These are phyloP conservation scores for Laticauda laticaudata DNA, from an alignment of 2,113 vertebrate species.

Conservation along the genomic window DNA sequence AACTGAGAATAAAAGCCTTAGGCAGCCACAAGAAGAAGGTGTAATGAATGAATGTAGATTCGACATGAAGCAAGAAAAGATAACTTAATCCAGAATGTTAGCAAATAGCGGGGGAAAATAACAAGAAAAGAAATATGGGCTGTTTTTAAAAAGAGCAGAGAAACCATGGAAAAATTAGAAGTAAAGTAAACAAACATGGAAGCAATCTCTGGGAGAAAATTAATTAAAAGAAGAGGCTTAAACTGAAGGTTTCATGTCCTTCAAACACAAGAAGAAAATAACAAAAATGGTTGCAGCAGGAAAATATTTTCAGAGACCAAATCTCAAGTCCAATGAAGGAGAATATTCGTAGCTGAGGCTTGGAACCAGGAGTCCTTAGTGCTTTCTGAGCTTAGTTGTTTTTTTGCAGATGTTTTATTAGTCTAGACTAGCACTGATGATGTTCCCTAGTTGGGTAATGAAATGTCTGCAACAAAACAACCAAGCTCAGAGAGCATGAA, in stretches of 20 bases:
- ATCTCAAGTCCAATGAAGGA: background rate
- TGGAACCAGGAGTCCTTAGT: background rate
- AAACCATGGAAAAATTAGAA: background rate
- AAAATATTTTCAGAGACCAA: background rate
- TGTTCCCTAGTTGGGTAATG: background rate
- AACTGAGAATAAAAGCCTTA: background rate
- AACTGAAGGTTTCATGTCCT: background rate
- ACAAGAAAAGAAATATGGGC: background rate
- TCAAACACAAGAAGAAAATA: background rate
- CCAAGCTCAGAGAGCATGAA: background rate
- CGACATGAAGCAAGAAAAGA: background rate
- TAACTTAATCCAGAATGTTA: background rate
- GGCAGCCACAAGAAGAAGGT: background rate
- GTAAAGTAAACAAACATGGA: background rate
- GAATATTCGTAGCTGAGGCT: background rate
- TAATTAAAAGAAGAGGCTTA: background rate
- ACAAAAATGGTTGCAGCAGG: background rate
- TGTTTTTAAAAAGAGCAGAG: background rate
- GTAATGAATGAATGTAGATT: background rate
- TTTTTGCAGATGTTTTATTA: background rate
- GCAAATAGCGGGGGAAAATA: background rate
- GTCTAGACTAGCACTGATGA: background rate
- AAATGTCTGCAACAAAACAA: background rate
- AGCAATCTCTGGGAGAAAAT: background rate
- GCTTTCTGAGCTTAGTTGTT: background rate